Base-by-base conservation (phyloP, 2,888 invertebrate genomes). In the Eupithecia dodoneata region DNA sequence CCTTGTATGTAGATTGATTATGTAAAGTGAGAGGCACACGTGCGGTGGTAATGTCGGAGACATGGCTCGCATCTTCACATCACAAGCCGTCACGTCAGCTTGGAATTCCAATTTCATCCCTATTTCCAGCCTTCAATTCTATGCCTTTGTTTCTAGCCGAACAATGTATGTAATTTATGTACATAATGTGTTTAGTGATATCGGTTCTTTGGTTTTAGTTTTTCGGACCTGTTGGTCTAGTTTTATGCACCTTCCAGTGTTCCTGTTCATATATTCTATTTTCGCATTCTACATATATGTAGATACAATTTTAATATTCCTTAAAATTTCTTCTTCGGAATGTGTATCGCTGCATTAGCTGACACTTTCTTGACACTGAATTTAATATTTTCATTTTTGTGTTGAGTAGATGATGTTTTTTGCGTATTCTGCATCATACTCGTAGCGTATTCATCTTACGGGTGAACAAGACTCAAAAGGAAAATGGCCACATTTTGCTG, bases 1-100 rank as follows among this genome's bases (percentile, higher is more conserved):
- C 42, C 42, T 42, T 66, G 70, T 77, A 76, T 76, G 75, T 74
- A 49, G 70, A 70, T 70, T 70, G 70, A 70, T 70, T 70, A 70
- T 47, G 70, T 70, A 70, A 70, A 70, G 70, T 47, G 70, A 70
- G 45, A 47, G 70, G n/a, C 70, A 47, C 70, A 70, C 70, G 70
- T 70, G 70, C 70, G 47, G 18, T 30, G 47, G 70, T 70, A 70
- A 70, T 70, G 70, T 70, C 13, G 47, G 70, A 45, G 45, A 70
- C 47, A 47, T 47, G 70, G 47, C 70, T 69, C 69, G 47, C 69
- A 69, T 69, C 69, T 45, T 47, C 70, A 30, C 70, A 47, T 47
- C 18, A 70, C 47, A 47, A 70, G 69, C 47, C 47, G 47, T 70
- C 70, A 70, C 70, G 70, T 12, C 18, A 70, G 12, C 45, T 47